Evolutionary conservation across 2,797 vertebrate genomes (phyloP), one percentile per base, ranked within the genome.

Genomic region (Scomberomorus guttatus): DNA sequence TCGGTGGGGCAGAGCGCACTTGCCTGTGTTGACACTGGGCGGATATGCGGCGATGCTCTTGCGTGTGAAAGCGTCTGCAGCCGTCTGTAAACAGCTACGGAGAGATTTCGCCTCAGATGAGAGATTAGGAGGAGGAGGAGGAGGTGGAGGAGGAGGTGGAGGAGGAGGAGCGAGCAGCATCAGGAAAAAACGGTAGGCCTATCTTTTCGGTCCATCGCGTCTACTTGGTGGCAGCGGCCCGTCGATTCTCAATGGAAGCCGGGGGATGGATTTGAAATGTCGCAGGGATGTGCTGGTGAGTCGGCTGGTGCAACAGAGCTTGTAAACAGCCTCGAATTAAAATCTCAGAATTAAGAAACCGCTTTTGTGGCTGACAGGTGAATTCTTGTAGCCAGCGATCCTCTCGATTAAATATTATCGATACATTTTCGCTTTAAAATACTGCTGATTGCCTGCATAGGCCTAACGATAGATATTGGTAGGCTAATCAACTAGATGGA

Each of bases 251-350:
- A 12, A 44, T 71, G 64, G 82, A 83, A 92, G 91, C 93, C 92
- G 67, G 86, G 90, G 88, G 82, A 86, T 94, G 91, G 90, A 92
- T 93, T 94, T 89, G 58, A 84, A 80, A 64, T 74, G 88, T 86
- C 89, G 93, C 90, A 83, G 86, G 87, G 73, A 91, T 75, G 81
- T 51, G 83, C 66, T 86, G 90, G 93, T 95, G 90, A 94, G 94
- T 92, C 63, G 27, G 57, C 57, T 37, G 76, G 14, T 60, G 80
- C 78, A 32, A 54, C 54, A 10, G 44, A 46, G 65, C 70, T 50
- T 22, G 37, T 2, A 2, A 57, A 24, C 37, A 72, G 37, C 37
- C 13, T 4, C 3, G 1, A 27, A 46, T 27, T 18, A 48, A 59
- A 25, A 46, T 2, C 6, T 4, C 13, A 5, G 13, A 24, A 13